Percentiles rank a stretch among this genome's conserved stretches.
Evolutionary conservation across 2,888 invertebrate genomes (phyloP).

Genomic region (Tanypteryx hageni): DNA sequence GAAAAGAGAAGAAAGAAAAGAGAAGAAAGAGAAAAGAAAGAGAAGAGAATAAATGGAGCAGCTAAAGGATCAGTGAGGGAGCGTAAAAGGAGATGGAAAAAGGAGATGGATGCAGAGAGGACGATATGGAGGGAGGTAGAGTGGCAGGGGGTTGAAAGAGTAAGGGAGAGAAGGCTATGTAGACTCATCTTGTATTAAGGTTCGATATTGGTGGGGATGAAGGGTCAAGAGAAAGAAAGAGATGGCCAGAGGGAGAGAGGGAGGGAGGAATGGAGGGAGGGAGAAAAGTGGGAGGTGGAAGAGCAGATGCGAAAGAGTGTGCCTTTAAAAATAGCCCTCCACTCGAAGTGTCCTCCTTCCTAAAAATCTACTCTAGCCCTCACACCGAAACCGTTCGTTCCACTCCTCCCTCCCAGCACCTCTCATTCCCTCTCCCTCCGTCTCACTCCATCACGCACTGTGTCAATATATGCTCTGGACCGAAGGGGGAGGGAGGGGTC

Average conservation of each 20-base stretch:
- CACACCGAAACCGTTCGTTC: no score
- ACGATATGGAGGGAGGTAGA: not conserved
- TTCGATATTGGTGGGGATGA: not conserved
- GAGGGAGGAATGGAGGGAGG: not conserved
- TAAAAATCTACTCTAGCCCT: no score
- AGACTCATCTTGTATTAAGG: not conserved
- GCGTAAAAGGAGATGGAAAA: not conserved
- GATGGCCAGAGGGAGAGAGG: no score
- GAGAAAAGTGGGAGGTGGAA: not conserved
- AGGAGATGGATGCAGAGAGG: not conserved
- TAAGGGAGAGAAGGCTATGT: not conserved
- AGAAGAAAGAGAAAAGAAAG: not conserved
- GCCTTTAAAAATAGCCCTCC: constrained; percentile 3
- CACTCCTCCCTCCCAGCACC: no score
- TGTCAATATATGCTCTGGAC: not conserved
- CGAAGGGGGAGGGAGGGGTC: not conserved
- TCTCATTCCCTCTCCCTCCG: no score
- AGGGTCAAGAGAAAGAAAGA: no score
- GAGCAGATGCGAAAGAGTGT: not conserved
- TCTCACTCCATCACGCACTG: not conserved
- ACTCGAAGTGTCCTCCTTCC: not conserved
- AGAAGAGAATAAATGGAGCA: not conserved
- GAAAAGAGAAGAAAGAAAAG: not conserved
- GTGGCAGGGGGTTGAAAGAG: not conserved
- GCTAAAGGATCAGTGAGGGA: not conserved